Base-by-base conservation (phyloP, 2,888 invertebrate species). In the Lasius platythorax region DNA sequence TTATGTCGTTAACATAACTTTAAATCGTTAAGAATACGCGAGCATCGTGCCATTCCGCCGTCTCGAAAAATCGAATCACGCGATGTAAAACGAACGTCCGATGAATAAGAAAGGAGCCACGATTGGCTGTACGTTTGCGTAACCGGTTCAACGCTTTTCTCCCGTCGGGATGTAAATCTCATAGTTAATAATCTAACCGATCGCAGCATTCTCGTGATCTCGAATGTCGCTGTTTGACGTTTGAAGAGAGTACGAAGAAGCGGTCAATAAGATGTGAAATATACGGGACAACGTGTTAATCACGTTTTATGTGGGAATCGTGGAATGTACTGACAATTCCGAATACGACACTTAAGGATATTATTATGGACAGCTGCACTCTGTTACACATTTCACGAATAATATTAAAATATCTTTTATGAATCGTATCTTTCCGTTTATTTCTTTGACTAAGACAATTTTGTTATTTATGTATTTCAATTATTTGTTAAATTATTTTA, bases 281-380 rank as follows among this genome's bases (percentile, higher is more conserved):
- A 61, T 64, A 64, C 1, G 33, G 40, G 64, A 46, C n/a, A 30
- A 63, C 30, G 18, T 63, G 18, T 63, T 63, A 63, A 64, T 64
- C 63, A 63, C 30, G 30, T 74, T 63, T 74, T 74, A 74, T 74
- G 61, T n/a, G 53, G 6, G n/a, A 40, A 12, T 74, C 61, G n/a
- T 63, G 30, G n/a, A 58, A 58, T 3, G n/a, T n/a, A 56, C 23
- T 33, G n/a, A 43, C 43, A 74, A 8, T 43, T 30, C 43, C 15
- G 8, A 61, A 61, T 74, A 30, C 30, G 63, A 43, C 40, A 28
- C 3, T 74, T 61, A 43, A 74, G 9, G 12, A 75, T 33, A 30
- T 64, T 33, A 46, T 75, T 46, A n/a, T 15, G 33, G 8, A 15
- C 15, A 40, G 28, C 23, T 75, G 30, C 15, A 46, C 28, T 53